Evolutionary conservation across 2,113 vertebrate species (phyloP), one percentile per base, ranked within the genome.

Genomic region (Cichladusa arquata): DNA sequence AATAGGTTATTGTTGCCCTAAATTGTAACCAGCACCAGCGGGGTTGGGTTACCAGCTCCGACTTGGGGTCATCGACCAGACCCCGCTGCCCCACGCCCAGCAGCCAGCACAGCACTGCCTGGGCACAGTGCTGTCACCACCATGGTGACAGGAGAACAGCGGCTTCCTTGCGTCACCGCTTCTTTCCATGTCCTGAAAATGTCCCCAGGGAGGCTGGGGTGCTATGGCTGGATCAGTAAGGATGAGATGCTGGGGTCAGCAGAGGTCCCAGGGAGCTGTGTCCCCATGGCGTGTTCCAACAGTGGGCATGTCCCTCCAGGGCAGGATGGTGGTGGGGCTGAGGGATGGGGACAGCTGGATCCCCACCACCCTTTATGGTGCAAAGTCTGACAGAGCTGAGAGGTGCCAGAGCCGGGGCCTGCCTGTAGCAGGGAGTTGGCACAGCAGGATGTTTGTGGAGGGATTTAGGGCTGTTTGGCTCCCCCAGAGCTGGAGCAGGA

Each of bases 1-100:
- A 88, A 62, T 83, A 38, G 90, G 82, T 96, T 93, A 95, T 92
- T 97, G 94, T 94, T 94, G 93, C 90, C 96, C 92, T 96, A 97
- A 97, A 97, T 95, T 95, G 94, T 92, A 97, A 96, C 95, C 95
- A 96, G 96, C 90, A 70, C 79, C 15, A 1, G 62, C 1, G 7
- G 93, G 66, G 79, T 97, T 96, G 93, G 67, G 92, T 96, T 96
- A 96, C 96, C 5, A 0, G 58, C 86, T 66, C 76, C 0, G 0
- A 33, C 33, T 24, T 1, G 16, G 76, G 95, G 96, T 94, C 92
- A 97, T 54, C 2, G 3, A 51, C 45, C 93, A 93, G 95, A 92
- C 64, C 77, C 62, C 0, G 0, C 29, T 42, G 93, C 87, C 3
- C 3, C 23, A 2, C 1, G 6, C 82, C 53, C 1, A 0, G 1